Evolutionary conservation across 2,113 vertebrate species (phyloP), one percentile per base, ranked within the genome.

Genomic region (Coptodon rendalli): DNA sequence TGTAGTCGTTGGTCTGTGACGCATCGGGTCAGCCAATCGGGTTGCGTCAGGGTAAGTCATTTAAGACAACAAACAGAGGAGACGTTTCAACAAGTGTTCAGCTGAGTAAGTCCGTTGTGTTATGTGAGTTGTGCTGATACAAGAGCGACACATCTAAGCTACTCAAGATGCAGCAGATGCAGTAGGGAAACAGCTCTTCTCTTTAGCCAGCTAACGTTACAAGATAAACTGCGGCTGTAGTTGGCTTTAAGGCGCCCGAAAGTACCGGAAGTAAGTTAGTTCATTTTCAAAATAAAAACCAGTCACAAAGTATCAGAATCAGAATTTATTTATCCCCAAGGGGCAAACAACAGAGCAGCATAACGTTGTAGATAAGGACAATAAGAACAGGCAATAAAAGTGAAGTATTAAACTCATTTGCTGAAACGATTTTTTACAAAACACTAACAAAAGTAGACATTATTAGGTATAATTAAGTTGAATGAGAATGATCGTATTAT

Each of bases 11-110:
- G 31, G 85, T 9, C 5, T 38, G 61, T 63, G 16, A 63, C 59
- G 16, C 59, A 63, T 63, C 29, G 29, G 59, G 5, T 4, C 59
- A 63, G 48, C 91, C 93, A 95, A 91, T 91, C 34, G 57, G 57
- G 27, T 61, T 61, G 57, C 3, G 16, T 9, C 57, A 19, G 1
- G 7, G 71, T 48, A 17, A 7, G 3, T 34, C 0, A 36, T 54
- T 66, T 63, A 81, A 90, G 82, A 80, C 1, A 84, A 54, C 61
- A 81, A 63, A 82, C 10, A 9, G 5, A 61, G 57, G 12, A 61
- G 12, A 10, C 2, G 13, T 22, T 19, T 36, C 14, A 61, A 61
- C 14, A 31, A 31, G 57, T 31, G 14, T 61, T 29, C 7, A 2
- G 7, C 0, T 29, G 9, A n/a, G 4, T 36, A 7, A 61, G 16